phyloP scores from a whole-genome alignment of 2,113 vertebrate genomes.

The Gadus chalcogrammus region DNA sequence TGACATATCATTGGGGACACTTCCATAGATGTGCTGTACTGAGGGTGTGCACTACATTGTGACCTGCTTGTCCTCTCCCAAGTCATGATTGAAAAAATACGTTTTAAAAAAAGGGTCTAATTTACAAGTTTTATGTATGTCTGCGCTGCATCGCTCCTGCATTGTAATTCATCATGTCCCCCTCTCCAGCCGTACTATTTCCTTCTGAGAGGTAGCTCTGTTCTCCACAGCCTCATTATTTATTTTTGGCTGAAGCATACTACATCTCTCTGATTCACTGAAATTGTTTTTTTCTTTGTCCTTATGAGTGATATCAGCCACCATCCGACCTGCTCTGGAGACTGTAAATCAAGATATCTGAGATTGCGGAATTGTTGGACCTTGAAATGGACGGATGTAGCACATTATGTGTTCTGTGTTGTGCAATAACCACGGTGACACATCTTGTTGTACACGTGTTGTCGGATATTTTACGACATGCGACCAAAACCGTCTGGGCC shows the following conservation, averaged over 20 bases:
- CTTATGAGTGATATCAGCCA: slow-evolving; percentile 27
- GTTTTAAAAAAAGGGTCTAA: no score
- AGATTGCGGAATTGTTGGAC: slow-evolving; percentile 23
- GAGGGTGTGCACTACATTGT: no score
- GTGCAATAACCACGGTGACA: slow-evolving; percentile 16
- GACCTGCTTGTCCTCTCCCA: no score
- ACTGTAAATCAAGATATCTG: slow-evolving; percentile 24
- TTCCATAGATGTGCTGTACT: no score
- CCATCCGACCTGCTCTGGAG: neutral
- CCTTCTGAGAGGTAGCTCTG: neutral
- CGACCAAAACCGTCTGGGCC: slow-evolving; percentile 35
- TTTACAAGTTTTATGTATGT: no score
- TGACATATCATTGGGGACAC: no score
- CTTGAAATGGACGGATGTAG: slow-evolving; percentile 15
- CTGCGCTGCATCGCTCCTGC: no score
- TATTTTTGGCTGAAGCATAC: slow-evolving; percentile 11
- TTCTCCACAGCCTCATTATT: slow-evolving; percentile 18
- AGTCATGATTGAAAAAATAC: no score
- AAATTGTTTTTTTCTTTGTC: slow-evolving; percentile 24
- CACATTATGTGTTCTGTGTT: neutral
- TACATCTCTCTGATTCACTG: slow-evolving; percentile 14
- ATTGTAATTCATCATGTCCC: no score
- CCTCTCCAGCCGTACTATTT: no score
- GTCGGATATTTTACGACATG: slow-evolving; percentile 3
- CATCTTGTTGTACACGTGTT: slow-evolving; percentile 18